Evolutionary conservation across 2,797 vertebrate species (phyloP), one percentile per base, ranked within the genome.

Genomic region (Hoplostethus mediterraneus): DNA sequence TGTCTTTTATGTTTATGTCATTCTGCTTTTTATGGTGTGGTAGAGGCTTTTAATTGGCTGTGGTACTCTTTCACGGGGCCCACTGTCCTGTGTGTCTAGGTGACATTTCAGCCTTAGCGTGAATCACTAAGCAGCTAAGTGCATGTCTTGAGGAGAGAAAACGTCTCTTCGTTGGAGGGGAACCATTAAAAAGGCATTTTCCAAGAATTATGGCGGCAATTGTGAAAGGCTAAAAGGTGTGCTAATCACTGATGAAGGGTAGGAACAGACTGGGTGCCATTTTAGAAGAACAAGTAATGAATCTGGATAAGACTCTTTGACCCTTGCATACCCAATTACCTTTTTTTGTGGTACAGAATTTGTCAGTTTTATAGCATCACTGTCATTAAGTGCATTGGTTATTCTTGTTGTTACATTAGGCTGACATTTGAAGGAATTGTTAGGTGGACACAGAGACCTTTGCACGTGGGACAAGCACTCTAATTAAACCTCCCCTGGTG

Each of bases 111-210:
- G 83, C 81, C 79, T 64, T 6, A 49, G 77, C 49, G 66, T 89
- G 87, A 89, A 90, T 92, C 86, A 88, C 89, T 70, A 63, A 77
- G 84, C 77, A 72, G 88, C 83, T 77, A 84, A 85, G 85, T 87
- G 84, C 84, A 76, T 65, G 80, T 88, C 82, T 91, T 75, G 40
- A 48, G 78, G 82, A 87, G 64, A 75, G 68, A 83, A 81, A 82
- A 78, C 17, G 68, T 87, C 85, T 83, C 73, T 80, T 74, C 61
- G 80, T 87, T 80, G 75, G 73, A 83, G 78, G 65, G 72, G 77
- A 87, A 85, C 89, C 89, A 92, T 92, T 91, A 92, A 92, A 90
- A 91, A 86, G 79, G 82, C 91, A 89, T 91, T 92, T 92, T 89
- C 83, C 69, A 82, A 90, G 89, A 94, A 88, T 91, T 89, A 91